phyloP scores from a whole-genome alignment of 2,888 invertebrate species.

The Glaucopsyche alexis region DNA sequence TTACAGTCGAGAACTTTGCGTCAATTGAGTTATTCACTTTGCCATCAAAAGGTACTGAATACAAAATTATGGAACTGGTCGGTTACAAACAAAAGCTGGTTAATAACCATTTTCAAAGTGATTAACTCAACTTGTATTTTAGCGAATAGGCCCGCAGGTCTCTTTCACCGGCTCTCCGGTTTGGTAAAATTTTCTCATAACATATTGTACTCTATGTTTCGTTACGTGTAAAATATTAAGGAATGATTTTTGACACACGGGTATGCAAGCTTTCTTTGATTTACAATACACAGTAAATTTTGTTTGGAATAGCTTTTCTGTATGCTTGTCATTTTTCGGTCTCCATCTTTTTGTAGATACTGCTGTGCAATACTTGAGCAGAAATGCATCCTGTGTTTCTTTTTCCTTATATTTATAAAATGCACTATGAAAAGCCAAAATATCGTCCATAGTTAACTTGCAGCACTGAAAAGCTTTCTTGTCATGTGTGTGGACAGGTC shows the following conservation, averaged over 20 bases:
- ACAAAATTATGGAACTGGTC: no score
- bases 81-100: no score
- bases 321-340: constrained; percentile 31
- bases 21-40: no score
- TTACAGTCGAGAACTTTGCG: no score
- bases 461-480: constrained; percentile 29
- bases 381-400: constrained; percentile 35
- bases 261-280: constrained; percentile 17
- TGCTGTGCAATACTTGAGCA: constrained; percentile 33
- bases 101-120: no score
- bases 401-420: constrained; percentile 35
- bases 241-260: constrained; percentile 20
- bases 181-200: constrained; percentile 16
- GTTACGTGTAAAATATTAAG: constrained; percentile 15
- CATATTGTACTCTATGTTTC: constrained; percentile 19
- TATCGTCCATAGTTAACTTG: constrained; percentile 30
- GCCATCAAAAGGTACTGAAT: no score
- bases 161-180: constrained; percentile 15
- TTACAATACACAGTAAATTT: constrained; percentile 32
- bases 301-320: constrained; percentile 33
- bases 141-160: no score
- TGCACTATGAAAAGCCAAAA: constrained; percentile 31
- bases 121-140: no score
- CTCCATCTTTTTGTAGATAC: constrained; percentile 32
- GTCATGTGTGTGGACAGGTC: no score